A percentile compares a stretch with the other conserved stretches of the same genome.
phyloP scores from a whole-genome alignment of 2,888 invertebrate genomes.

The Caenorhabditis zanzibari region DNA sequence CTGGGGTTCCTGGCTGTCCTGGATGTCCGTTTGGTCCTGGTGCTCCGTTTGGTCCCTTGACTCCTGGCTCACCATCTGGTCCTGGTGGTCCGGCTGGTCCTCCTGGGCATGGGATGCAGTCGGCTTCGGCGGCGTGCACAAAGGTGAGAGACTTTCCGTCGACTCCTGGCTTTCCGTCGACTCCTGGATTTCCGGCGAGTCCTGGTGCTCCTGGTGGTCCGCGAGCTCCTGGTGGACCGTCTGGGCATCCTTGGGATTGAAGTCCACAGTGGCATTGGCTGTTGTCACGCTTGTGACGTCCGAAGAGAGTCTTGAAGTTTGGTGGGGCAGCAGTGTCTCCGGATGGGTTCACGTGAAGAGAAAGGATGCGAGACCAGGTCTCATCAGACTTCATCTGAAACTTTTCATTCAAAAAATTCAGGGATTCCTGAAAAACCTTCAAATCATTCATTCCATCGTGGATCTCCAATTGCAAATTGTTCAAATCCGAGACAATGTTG shows the following conservation, averaged over 20 bases:
- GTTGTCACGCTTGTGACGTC: constrained; percentile 69
- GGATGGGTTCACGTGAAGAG: constrained; percentile 64
- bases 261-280: constrained; percentile 66
- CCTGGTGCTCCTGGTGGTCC: constrained; percentile 64
- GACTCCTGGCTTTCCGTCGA: constrained; percentile 66
- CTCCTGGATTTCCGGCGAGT: constrained; percentile 51
- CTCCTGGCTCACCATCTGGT: constrained; percentile 65
- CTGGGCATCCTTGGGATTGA: constrained; percentile 66
- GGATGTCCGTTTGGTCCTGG: constrained; percentile 68
- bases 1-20: constrained; percentile 68
- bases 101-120: constrained; percentile 66
- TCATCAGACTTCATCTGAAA: constrained; percentile 66
- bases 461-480: constrained; percentile 62
- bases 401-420: no score
- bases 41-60: constrained; percentile 66
- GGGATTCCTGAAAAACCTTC: constrained; percentile 56
- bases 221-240: constrained; percentile 63
- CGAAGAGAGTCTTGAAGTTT: constrained; percentile 65
- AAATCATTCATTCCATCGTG: constrained; percentile 61
- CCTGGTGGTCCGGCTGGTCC: constrained; percentile 70
- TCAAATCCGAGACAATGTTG: constrained; percentile 63
- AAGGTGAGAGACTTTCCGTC: constrained; percentile 47
- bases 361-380: constrained; percentile 64
- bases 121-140: constrained; percentile 51
- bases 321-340: constrained; percentile 60